Base-by-base conservation (phyloP, 2,888 invertebrate species). In the Dendrolimus pini region DNA sequence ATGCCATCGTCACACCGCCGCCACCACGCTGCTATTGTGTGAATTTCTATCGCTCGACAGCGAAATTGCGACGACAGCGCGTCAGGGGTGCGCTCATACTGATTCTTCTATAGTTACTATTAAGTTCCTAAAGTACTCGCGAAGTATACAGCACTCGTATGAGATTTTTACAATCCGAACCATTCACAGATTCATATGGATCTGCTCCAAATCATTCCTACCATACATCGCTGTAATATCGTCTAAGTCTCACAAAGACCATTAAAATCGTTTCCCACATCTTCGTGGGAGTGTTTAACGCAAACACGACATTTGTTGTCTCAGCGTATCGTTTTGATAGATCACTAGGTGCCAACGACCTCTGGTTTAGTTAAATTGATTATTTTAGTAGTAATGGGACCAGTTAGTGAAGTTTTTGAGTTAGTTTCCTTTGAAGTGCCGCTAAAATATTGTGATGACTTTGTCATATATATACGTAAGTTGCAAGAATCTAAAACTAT, bases 271-370 rank as follows among this genome's bases (percentile, higher is more conserved):
- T 66, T 67, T 65, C 66, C 61, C 68, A 72, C 62, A 65, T 63
- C 57, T 59, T 63, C 81, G 78, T 80, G 81, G 74, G 81, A 81
- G 78, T 72, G 71, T 41, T 55, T 54, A 64, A 63, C 64, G 70
- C 66, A 77, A 78, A 78, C 79, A 79, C 57, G 62, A 60, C 13
- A 56, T 30, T 30, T 80, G 79, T 76, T 80, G 74, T 71, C 78
- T 69, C 66, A 71, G 58, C 71, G 63, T 80, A 79, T 77, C 77
- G 67, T 58, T 54, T 64, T 77, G 78, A 78, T 75, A 74, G 80
- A 80, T 80, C 73, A 70, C 70, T 63, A 57, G 62, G 60, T 58
- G 77, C 73, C 76, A 69, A 69, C 64, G 77, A 72, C 70, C 69
- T 60, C 9, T 47, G 47, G 9, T 10, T 12, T 47, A 9, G 9